Evolutionary conservation across 2,113 vertebrate species (phyloP).

Genomic region (Atrichornis clamosus): DNA sequence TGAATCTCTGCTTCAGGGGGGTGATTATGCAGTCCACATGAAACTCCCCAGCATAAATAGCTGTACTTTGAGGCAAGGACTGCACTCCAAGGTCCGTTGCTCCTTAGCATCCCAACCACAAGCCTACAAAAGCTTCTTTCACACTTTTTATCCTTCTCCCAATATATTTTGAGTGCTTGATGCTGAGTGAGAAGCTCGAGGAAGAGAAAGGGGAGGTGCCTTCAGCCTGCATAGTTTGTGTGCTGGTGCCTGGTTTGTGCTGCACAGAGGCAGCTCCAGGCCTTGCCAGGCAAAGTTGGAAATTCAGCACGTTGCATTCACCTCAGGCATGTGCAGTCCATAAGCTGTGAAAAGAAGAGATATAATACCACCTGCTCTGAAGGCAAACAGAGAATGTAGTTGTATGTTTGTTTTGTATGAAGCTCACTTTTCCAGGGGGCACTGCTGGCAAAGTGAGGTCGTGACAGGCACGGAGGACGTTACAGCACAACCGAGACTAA

Average conservation of each 20-base stretch:
- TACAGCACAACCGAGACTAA: background rate
- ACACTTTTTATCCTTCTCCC: background rate
- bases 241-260: background rate
- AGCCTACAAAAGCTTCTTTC: background rate
- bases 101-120: background rate
- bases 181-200: background rate
- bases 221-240: background rate
- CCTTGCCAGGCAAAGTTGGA: background rate
- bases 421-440: background rate
- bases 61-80: background rate
- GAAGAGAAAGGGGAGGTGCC: background rate
- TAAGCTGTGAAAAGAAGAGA: background rate
- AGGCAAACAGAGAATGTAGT: background rate
- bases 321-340: background rate
- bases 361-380: background rate
- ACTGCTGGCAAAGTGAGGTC: background rate
- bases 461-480: accelerated
- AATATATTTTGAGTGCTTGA: background rate
- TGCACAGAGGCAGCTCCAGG: background rate
- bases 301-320: background rate
- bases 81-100: background rate
- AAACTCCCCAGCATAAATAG: background rate
- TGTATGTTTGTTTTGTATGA: background rate
- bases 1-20: background rate
- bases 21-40: background rate